phyloP scores from a whole-genome alignment of 2,113 vertebrate genomes.

The Callorhinus ursinus region DNA sequence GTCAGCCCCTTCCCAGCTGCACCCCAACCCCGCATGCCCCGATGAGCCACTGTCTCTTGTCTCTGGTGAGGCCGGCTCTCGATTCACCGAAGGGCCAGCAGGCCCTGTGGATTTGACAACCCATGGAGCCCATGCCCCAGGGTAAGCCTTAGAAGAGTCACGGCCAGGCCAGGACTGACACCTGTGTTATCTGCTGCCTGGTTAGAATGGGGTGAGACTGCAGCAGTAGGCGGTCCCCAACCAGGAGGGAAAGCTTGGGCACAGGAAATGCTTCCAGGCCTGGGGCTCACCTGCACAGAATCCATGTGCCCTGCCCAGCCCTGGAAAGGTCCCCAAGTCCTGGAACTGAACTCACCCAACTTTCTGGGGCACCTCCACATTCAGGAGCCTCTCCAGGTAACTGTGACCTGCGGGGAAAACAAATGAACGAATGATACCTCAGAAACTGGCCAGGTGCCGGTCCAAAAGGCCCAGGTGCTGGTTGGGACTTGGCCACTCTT shows the following conservation, averaged over 20 bases:
- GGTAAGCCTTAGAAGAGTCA: background rate
- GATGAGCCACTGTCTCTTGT: background rate
- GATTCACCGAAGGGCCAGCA: background rate
- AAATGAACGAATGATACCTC: background rate
- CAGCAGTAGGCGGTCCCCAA: background rate
- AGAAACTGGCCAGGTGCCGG: no score
- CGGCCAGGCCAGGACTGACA: background rate
- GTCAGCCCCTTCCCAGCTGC: background rate
- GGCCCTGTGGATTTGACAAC: background rate
- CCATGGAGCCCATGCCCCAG: background rate
- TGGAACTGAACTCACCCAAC: conserved; percentile 79
- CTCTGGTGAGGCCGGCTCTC: background rate
- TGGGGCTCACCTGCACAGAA: no score
- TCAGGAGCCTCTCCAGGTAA: conserved; percentile 77
- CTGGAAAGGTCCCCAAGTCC: background rate
- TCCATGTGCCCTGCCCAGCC: background rate
- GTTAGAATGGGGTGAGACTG: background rate
- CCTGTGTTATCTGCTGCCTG: background rate
- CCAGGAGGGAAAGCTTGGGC: background rate
- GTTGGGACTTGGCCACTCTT: background rate
- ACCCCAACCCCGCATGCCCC: background rate
- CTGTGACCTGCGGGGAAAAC: conserved; percentile 78
- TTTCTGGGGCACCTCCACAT: conserved; percentile 81
- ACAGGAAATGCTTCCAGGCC: background rate
- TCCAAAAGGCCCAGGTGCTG: background rate